Evolutionary conservation across 92 coral and sea anemone genomes (phyloP), one percentile per base, ranked within the genome.

Genomic region (Umimayanthus kanabou): DNA sequence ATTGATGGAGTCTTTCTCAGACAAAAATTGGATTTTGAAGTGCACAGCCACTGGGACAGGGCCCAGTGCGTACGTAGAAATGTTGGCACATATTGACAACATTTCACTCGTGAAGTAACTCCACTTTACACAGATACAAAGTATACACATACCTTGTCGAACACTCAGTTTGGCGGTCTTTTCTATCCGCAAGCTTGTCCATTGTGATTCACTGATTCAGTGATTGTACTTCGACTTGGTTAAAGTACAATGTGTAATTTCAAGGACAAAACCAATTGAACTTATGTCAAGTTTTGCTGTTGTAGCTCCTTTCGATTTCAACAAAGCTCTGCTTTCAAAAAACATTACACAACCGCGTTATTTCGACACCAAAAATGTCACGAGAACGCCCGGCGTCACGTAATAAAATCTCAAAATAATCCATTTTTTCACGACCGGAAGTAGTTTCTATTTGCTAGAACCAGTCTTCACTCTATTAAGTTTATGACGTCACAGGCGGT

Each of bases 391-490:
- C 33, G 77, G 43, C 77, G 77, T 30, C 77, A 30, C 77, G 77
- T 14, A 13, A 11, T 11, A 53, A 11, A 45, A 45, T 53, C 14
- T 18, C 25, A 29, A 2, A 8, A n/a, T n/a, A n/a, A n/a, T n/a
- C n/a, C n/a, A n/a, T n/a, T n/a, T 9, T 28, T 20, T 0, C 1
- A 1, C 39, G 16, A 20, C 43, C 18, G 40, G 8, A 29, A 72
- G 14, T 30, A 11, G n/a, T 29, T 73, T 2, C 16, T 16, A 25
- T 22, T 11, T 57, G 16, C 91, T 90, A 86, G 92, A 71, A 20
- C 92, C 92, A 90, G 92, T 71, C 80, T 85, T 92, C 90, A 82
- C 71, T 53, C 92, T 77, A 80, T 77, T 67, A 64, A 90, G 81
- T 67, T 79, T 85, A 33, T 90, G 92, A 90, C 93, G 95, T 88